phyloP scores from a whole-genome alignment of 64 coral and sea anemone species.

The Porites lutea region DNA sequence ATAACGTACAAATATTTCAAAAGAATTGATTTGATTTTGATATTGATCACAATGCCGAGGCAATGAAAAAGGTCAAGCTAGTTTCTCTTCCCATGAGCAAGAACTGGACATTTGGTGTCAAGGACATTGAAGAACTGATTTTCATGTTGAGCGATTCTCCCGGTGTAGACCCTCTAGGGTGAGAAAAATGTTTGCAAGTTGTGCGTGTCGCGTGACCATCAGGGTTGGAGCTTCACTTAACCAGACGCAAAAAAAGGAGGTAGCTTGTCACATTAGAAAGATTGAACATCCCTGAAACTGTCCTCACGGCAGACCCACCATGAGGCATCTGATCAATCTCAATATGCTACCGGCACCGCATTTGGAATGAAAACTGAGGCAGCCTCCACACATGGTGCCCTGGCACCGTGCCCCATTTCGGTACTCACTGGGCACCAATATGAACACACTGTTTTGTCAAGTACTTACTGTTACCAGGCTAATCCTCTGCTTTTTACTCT shows the following conservation, averaged over 20 bases:
- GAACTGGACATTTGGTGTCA: slow-evolving; percentile 97
- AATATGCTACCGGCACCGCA: slow-evolving; percentile 42
- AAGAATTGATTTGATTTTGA: slow-evolving; percentile 99
- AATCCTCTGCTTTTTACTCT: no score
- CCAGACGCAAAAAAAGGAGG: slow-evolving; percentile 71
- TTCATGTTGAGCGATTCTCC: slow-evolving; percentile 98
- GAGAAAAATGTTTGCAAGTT: slow-evolving; percentile 96
- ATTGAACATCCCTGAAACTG: slow-evolving; percentile 99
- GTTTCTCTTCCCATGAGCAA: slow-evolving; percentile 81
- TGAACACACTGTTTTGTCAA: no score
- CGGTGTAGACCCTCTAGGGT: slow-evolving; percentile 88
- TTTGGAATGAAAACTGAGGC: neutral
- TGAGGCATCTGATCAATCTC: slow-evolving; percentile 97
- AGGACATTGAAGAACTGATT: slow-evolving; percentile 94
- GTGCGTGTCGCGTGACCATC: slow-evolving; percentile 96
- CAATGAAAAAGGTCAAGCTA: slow-evolving; percentile 81
- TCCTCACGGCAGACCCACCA: slow-evolving; percentile 96
- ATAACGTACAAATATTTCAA: slow-evolving; percentile 90
- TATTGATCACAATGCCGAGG: slow-evolving; percentile 79
- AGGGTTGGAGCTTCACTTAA: slow-evolving; percentile 96
- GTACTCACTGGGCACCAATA: no score
- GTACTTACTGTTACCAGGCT: no score
- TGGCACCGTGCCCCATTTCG: no score
- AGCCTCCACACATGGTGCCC: no score
- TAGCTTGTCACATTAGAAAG: slow-evolving; percentile 90